Evolutionary conservation across 2,113 vertebrate genomes (phyloP).

Genomic region (Otus sunia): DNA sequence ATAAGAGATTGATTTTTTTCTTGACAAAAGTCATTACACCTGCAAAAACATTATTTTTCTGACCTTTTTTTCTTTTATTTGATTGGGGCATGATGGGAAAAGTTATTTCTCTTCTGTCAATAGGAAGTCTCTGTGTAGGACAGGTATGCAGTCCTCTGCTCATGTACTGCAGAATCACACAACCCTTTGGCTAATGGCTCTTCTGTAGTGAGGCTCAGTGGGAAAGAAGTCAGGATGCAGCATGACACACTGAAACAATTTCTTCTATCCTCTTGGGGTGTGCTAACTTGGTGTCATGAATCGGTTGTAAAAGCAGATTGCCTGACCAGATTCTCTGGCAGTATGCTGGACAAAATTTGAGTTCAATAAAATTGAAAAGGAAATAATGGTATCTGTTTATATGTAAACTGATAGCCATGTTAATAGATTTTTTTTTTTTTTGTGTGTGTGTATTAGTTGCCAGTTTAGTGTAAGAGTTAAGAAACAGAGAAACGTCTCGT

Average conservation of each 20-base stretch:
- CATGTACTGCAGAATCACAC: not conserved
- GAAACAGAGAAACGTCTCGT: slow-evolving; percentile 31
- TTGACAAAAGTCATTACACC: not conserved
- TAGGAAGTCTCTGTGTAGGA: not conserved
- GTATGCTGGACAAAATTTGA: not conserved
- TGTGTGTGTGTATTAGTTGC: slow-evolving; percentile 8
- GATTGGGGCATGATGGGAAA: not conserved
- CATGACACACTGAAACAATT: not conserved
- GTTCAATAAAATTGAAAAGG: not conserved
- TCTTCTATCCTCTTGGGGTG: not conserved
- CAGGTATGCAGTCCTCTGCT: not conserved
- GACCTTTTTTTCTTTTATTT: not conserved
- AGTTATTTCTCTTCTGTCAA: not conserved
- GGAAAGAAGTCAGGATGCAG: not conserved
- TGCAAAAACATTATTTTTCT: not conserved
- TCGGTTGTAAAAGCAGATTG: not conserved
- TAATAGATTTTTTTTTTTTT: not conserved
- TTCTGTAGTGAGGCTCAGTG: not conserved
- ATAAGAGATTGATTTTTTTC: not conserved
- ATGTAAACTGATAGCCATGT: not conserved
- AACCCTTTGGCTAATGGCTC: not conserved
- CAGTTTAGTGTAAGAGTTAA: slow-evolving; percentile 27
- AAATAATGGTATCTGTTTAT: not conserved
- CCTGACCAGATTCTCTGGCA: not conserved
- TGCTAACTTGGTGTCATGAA: not conserved